phyloP scores from a whole-genome alignment of 2,888 invertebrate species.

The Tillus elongatus region DNA sequence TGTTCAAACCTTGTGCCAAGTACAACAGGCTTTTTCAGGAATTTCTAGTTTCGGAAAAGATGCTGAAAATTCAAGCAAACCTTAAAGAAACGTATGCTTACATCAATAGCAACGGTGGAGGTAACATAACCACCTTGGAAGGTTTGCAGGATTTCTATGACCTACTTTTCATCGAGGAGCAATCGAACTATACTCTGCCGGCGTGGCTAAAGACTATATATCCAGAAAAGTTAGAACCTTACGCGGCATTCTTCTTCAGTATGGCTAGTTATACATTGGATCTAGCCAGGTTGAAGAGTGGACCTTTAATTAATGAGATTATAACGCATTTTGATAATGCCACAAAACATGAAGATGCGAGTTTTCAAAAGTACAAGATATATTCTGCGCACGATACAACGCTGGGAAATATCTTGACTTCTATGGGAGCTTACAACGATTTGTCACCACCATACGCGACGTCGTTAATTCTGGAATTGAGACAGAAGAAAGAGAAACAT shows the following conservation, averaged over 20 bases:
- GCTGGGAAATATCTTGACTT: slow-evolving; percentile 62
- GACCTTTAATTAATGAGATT: slow-evolving; percentile 63
- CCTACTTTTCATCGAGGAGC: slow-evolving; percentile 56
- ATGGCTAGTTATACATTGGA: slow-evolving; percentile 47
- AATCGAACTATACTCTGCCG: slow-evolving; percentile 47
- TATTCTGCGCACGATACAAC: slow-evolving; percentile 80
- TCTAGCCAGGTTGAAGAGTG: slow-evolving; percentile 51
- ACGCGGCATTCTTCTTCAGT: slow-evolving; percentile 53
- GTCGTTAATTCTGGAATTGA: slow-evolving; percentile 62
- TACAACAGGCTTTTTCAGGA: slow-evolving; percentile 53
- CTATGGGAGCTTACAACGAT: slow-evolving; percentile 59
- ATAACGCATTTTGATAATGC: slow-evolving; percentile 48
- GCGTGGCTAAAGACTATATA: slow-evolving; percentile 40
- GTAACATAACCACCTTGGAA: slow-evolving; percentile 46
- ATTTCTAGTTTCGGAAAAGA: slow-evolving; percentile 32
- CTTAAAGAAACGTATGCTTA: slow-evolving; percentile 57
- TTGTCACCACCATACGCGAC: slow-evolving; percentile 62
- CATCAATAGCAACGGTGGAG: slow-evolving; percentile 54
- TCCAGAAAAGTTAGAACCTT: slow-evolving; percentile 53
- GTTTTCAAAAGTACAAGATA: slow-evolving; percentile 51
- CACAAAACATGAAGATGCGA: slow-evolving; percentile 10
- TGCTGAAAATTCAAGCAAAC: slow-evolving; percentile 44
- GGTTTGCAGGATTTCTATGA: slow-evolving; percentile 55
- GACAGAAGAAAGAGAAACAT: slow-evolving; percentile 33
- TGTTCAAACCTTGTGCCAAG: slow-evolving; percentile 56